phyloP scores from a whole-genome alignment of 2,888 invertebrate genomes.

The Thera obeliscata region DNA sequence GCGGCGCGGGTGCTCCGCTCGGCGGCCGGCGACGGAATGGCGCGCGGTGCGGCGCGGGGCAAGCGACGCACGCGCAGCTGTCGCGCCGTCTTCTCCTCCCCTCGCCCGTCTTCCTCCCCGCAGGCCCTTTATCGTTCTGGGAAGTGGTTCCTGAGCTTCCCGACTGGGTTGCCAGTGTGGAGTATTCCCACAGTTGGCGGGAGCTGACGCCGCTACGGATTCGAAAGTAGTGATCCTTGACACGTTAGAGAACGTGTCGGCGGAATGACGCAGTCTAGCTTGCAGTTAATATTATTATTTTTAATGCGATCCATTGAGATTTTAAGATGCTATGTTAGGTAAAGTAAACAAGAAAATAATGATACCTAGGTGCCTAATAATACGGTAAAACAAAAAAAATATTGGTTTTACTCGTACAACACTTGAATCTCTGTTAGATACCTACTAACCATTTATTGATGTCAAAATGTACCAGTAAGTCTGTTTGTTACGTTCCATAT shows the following conservation, averaged over 20 bases:
- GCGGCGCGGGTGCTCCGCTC: conserved; percentile 53
- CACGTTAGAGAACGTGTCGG: conserved; percentile 60
- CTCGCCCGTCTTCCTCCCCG: conserved; percentile 52
- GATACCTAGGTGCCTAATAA: no score
- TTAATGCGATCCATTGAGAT: conserved; percentile 19
- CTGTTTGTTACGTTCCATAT: no score
- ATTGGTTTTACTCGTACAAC: no score
- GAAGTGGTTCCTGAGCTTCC: conserved; percentile 84
- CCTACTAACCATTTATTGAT: no score
- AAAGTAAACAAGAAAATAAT: no score
- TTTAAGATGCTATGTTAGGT: conserved; percentile 3
- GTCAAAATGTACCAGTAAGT: no score
- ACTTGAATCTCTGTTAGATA: no score
- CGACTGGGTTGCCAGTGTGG: conserved; percentile 69
- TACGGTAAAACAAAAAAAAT: no score
- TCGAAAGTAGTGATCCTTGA: conserved; percentile 80
- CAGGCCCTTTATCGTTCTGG: conserved; percentile 82
- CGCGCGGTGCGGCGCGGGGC: conserved; percentile 57
- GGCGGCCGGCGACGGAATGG: conserved; percentile 67
- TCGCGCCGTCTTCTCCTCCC: conserved; percentile 67
- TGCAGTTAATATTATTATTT: conserved; percentile 50
- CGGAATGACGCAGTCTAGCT: conserved; percentile 65
- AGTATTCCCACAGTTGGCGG: conserved; percentile 54
- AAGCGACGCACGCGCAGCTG: conserved; percentile 79
- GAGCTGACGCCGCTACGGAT: conserved; percentile 41